These are phyloP conservation scores for Euura lappo DNA, from an alignment of 1,140 invertebrate species.

Conservation along the genomic window DNA sequence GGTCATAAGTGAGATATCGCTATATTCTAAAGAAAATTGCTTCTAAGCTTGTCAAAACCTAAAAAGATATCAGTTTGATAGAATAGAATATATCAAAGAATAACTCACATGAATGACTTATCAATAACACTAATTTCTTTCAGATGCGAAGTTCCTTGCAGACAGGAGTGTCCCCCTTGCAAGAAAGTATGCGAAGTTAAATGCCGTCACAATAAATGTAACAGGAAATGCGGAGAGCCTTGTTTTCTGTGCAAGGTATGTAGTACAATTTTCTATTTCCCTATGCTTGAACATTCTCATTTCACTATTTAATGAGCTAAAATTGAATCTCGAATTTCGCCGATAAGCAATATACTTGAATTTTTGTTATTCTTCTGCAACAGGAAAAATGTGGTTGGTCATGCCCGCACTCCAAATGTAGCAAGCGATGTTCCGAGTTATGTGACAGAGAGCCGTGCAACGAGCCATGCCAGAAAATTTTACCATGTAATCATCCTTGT, in stretches of 20 bases:
- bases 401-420: constrained; percentile 65
- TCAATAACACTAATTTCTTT: constrained; percentile 30
- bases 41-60: no score
- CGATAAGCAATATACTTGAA: not conserved
- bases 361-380: not conserved
- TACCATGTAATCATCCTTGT: constrained; percentile 67
- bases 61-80: no score
- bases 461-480: constrained; percentile 55
- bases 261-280: not conserved
- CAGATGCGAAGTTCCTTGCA: constrained; percentile 68
- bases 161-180: constrained; percentile 69
- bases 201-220: constrained; percentile 66
- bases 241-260: constrained; percentile 67
- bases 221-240: constrained; percentile 63
- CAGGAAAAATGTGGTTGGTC: constrained; percentile 54
- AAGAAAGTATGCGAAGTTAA: constrained; percentile 61
- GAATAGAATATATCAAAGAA: no score
- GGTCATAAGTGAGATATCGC: constrained; percentile 61
- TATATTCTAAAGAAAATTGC: constrained; percentile 23
- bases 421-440: constrained; percentile 59
- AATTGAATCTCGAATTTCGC: no score
- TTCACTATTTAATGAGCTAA: no score
- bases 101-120: no score
- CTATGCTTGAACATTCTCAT: no score
- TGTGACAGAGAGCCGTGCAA: constrained; percentile 63